A percentile compares a stretch with the other conserved stretches of the same genome.
phyloP scores from a whole-genome alignment of 2,113 vertebrate species.

The Crotophaga sulcirostris region DNA sequence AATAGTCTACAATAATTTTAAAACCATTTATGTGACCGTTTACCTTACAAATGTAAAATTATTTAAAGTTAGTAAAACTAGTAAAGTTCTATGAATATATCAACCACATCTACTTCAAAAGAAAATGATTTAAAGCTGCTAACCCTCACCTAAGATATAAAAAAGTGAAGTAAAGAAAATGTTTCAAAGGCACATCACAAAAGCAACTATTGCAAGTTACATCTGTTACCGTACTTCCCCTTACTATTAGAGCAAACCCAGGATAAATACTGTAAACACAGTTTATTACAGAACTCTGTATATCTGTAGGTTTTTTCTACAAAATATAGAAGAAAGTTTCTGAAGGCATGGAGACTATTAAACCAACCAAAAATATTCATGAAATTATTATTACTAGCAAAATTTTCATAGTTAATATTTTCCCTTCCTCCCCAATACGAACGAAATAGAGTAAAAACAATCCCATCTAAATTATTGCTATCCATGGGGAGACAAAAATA shows the following conservation, averaged over 20 bases:
- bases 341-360: not conserved
- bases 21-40: not conserved
- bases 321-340: slow-evolving; percentile 9
- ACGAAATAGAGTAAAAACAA: slow-evolving; percentile 70
- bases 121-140: not conserved
- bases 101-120: not conserved
- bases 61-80: not conserved
- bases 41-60: not conserved
- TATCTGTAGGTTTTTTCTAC: not conserved
- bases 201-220: slow-evolving; percentile 35
- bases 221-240: slow-evolving; percentile 7
- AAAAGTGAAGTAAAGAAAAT: not conserved
- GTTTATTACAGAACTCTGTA: slow-evolving; percentile 10
- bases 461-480: slow-evolving; percentile 64
- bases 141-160: not conserved
- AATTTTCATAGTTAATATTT: not conserved
- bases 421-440: not conserved
- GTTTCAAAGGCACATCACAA: slow-evolving; percentile 15
- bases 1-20: not conserved
- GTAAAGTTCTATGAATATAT: not conserved
- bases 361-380: not conserved
- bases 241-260: not conserved
- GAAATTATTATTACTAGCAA: not conserved
- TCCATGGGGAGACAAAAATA: slow-evolving; percentile 67
- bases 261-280: slow-evolving; percentile 33